Conservation (phyloP, 35 echinoderm and acorn worm species). For the Heliocidaris tuberculata region DNA sequence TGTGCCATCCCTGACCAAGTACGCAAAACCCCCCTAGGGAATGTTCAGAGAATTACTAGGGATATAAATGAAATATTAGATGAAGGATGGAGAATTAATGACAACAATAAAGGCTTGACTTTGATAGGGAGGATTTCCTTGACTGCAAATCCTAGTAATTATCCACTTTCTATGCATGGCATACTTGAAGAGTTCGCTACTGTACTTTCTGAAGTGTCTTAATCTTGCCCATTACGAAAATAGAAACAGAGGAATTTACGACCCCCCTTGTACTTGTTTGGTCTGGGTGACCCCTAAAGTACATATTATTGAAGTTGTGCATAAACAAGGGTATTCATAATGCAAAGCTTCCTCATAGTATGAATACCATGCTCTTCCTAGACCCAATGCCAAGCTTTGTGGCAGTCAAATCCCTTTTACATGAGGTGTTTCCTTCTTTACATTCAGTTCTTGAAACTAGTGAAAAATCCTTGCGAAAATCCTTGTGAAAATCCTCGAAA, state of each 20-base stretch:
- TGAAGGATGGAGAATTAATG: background rate
- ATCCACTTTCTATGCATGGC: constrained; percentile 1
- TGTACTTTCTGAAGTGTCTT: background rate
- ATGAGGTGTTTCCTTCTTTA: background rate
- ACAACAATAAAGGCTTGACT: background rate
- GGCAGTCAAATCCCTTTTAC: background rate
- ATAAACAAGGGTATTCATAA: constrained; percentile 19
- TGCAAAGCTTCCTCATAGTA: constrained; percentile 46
- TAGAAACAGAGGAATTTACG: constrained; percentile 34
- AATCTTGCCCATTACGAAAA: constrained; percentile 13
- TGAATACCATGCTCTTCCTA: constrained; percentile 28
- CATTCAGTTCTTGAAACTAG: background rate
- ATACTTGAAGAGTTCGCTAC: background rate
- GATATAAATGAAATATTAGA: background rate
- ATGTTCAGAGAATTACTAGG: background rate
- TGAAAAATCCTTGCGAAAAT: background rate
- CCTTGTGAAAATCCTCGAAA: background rate
- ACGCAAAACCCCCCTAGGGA: background rate
- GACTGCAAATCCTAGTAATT: background rate
- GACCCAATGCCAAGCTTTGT: background rate
- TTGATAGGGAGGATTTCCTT: background rate
- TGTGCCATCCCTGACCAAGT: background rate
- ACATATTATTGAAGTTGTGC: constrained; percentile 35
- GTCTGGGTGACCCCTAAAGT: constrained; percentile 35
- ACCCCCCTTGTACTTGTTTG: constrained; percentile 16